Conservation (phyloP, 2,113 vertebrate species). For the Dromiciops gliroides region DNA sequence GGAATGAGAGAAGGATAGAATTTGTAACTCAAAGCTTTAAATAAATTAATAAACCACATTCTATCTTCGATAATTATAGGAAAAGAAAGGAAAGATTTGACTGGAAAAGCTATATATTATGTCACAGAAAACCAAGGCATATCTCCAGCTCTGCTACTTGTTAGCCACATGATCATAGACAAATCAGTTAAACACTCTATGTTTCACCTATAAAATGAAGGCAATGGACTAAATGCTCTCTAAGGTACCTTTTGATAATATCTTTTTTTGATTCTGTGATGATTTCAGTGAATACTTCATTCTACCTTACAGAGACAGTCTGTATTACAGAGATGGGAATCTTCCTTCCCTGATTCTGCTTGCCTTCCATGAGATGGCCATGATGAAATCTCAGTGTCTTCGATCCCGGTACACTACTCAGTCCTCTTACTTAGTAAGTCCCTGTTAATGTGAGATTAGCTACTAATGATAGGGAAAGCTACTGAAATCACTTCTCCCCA, state of each 20-base stretch:
- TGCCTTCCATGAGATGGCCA: neutral
- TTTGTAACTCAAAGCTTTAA: no score
- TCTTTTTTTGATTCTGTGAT: neutral
- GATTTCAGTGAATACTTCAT: neutral
- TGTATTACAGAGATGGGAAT: neutral
- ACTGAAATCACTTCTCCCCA: neutral
- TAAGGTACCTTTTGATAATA: neutral
- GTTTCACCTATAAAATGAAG: neutral
- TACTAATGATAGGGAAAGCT: neutral
- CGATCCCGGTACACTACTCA: neutral
- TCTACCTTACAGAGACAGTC: neutral
- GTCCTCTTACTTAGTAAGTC: neutral
- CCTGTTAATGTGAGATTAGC: neutral
- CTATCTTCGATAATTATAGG: no score
- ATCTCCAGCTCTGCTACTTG: no score
- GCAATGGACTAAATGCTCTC: neutral
- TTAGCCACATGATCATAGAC: neutral
- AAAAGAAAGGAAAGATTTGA: neutral
- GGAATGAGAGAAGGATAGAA: no score
- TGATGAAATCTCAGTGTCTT: neutral
- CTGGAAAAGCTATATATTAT: neutral
- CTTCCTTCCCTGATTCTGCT: neutral
- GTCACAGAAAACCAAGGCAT: neutral
- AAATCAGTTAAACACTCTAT: neutral
- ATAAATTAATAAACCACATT: no score